Evolutionary conservation across 1,140 invertebrate genomes (phyloP).

Genomic region (Onthophagus taurus): DNA sequence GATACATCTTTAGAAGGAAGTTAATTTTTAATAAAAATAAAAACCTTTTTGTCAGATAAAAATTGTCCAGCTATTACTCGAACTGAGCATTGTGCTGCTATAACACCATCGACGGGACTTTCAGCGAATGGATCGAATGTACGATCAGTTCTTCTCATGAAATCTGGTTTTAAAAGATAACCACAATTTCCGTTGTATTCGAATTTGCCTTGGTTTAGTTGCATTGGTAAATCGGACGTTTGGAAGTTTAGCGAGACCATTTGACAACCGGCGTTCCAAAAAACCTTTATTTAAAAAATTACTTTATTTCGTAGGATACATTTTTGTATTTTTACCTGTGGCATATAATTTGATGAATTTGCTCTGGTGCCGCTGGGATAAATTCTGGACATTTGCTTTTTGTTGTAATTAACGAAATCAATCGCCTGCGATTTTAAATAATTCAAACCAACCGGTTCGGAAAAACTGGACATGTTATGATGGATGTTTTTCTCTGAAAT

Average conservation of each 20-base stretch:
- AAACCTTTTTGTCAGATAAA: conserved; percentile 92
- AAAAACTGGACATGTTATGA: conserved; percentile 98
- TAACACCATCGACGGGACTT: conserved; percentile 98
- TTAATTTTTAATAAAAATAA: background rate
- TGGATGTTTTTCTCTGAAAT: conserved; percentile 84
- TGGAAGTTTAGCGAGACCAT: conserved; percentile 99
- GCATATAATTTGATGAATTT: conserved; percentile 99
- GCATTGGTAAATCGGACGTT: conserved; percentile 98
- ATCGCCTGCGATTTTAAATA: conserved; percentile 93
- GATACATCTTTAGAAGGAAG: background rate
- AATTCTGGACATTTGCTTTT: conserved; percentile 96
- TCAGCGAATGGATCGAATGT: conserved; percentile 99
- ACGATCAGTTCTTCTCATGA: conserved; percentile 93
- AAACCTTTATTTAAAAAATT: conserved; percentile 48
- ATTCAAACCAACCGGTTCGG: conserved; percentile 90
- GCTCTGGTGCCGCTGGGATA: conserved; percentile 98
- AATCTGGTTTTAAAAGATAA: conserved; percentile 97
- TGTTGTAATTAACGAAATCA: conserved; percentile 99
- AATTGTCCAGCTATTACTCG: conserved; percentile 99
- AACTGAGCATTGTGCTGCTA: conserved; percentile 96
- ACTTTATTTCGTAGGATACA: conserved; percentile 2
- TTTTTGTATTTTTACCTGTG: conserved; percentile 59
- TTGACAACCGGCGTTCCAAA: conserved; percentile 88
- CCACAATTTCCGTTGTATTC: conserved; percentile 97
- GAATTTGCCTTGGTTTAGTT: conserved; percentile 99